phyloP scores from a whole-genome alignment of 2,113 vertebrate genomes.

The Miniopterus natalensis region DNA sequence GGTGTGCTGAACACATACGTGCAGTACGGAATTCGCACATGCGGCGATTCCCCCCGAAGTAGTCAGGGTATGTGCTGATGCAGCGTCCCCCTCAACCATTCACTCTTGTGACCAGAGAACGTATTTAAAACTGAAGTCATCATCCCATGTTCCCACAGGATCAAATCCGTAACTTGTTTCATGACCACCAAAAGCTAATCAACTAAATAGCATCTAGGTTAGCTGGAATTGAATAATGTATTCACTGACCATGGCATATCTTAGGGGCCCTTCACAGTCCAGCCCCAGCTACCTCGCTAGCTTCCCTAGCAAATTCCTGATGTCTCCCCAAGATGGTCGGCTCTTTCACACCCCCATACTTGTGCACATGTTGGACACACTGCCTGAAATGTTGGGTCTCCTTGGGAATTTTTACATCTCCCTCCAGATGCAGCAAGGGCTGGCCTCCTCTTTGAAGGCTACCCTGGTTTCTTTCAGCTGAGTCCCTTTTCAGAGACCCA shows the following conservation, averaged over 20 bases:
- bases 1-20: rapidly evolving
- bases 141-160: neutral
- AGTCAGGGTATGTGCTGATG: neutral
- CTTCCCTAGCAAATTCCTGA: neutral
- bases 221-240: slow-evolving; percentile 1
- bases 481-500: neutral
- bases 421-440: neutral
- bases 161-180: slow-evolving; percentile 21
- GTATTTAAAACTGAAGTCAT: slow-evolving; percentile 28
- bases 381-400: neutral
- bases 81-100: neutral
- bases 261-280: neutral
- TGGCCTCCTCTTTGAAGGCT: neutral
- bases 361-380: neutral
- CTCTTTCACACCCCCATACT: neutral
- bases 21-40: rapidly evolving
- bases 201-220: neutral
- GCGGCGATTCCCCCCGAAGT: rapidly evolving
- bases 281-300: neutral
- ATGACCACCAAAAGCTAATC: slow-evolving; percentile 42
- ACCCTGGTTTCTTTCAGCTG: neutral
- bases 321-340: too few relatives aligned
- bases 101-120: neutral
- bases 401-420: neutral
- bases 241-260: neutral